Base-by-base conservation (phyloP, 1,140 invertebrate genomes). In the Arion vulgaris region DNA sequence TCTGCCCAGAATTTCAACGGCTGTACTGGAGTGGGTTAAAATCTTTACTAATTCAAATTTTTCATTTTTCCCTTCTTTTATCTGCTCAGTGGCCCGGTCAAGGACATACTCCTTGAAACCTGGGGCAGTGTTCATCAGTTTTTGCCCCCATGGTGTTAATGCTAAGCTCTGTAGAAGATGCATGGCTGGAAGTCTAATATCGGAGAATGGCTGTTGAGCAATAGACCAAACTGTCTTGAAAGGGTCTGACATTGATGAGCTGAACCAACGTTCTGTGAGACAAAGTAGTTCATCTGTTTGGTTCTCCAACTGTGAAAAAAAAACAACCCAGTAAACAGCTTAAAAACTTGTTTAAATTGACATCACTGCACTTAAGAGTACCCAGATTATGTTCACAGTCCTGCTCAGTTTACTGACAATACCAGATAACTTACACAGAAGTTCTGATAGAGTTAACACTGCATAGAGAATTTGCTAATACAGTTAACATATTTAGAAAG, bases 21-120 rank as follows among this genome's bases (percentile, higher is more conserved):
- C 87, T 57, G 95, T 95, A 28, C 92, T 91, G 23, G 92, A 93
- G n/a, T 93, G 92, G 0, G 94, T 92, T 39, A 97, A 89, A 71
- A 93, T 92, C 85, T 93, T 93, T 13, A 97, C 93, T 32, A 97
- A 93, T 83, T 94, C 94, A 92, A 94, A 97, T 89, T 97, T 97
- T 0, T 92, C 89, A 87, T 96, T 95, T 81, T 92, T 92, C 36
- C 94, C 95, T 81, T 95, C 94, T 88, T 96, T 96, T 77, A 94
- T 94, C 0, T 94, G 92, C 89, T 96, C 95, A 0, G 94, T 92
- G 75, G 93, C 93, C 41, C 96, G 92, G 87, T 97, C 95, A 2
- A 97, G 88, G 4, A 97, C 90, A 90, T 95, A 96, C 90, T 97
- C 96, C 5, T 95, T 87, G 51, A 97, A 94, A 41, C 96, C 95